Percentiles rank a stretch among this genome's conserved stretches.
These are phyloP conservation scores for Stegastes partitus DNA, from an alignment of 2,113 vertebrate genomes.

Conservation along the genomic window DNA sequence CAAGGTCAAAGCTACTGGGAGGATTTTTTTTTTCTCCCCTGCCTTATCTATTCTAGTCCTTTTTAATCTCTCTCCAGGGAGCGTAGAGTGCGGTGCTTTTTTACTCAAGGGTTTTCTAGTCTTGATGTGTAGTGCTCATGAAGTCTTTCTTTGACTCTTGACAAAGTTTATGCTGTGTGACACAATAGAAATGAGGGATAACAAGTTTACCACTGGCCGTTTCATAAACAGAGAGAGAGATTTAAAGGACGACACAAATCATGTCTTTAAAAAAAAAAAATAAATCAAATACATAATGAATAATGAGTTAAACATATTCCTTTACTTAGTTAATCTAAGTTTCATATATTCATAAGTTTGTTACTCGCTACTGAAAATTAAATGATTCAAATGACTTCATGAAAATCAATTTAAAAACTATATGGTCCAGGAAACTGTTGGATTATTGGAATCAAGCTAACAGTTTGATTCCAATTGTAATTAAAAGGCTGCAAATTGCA, in stretches of 20 bases:
- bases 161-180: background rate
- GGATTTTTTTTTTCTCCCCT: constrained; percentile 20
- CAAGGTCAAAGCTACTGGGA: constrained; percentile 39
- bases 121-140: constrained; percentile 26
- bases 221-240: background rate
- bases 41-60: constrained; percentile 48
- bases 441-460: background rate
- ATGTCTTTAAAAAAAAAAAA: background rate
- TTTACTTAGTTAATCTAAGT: background rate
- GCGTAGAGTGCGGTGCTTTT: constrained; percentile 11
- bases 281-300: background rate
- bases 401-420: background rate
- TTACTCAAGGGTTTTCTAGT: constrained; percentile 26
- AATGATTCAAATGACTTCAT: background rate
- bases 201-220: background rate
- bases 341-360: background rate
- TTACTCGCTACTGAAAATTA: background rate
- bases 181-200: background rate
- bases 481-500: constrained; percentile 13
- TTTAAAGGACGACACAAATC: background rate
- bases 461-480: constrained; percentile 14
- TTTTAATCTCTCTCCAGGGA: constrained; percentile 55
- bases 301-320: background rate
- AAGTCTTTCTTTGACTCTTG: constrained; percentile 12
- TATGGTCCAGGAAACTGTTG: background rate